A percentile compares a stretch with the other conserved stretches of the same genome.
Evolutionary conservation across 1,140 invertebrate genomes (phyloP).

Genomic region (Drosophila kurseongensis): DNA sequence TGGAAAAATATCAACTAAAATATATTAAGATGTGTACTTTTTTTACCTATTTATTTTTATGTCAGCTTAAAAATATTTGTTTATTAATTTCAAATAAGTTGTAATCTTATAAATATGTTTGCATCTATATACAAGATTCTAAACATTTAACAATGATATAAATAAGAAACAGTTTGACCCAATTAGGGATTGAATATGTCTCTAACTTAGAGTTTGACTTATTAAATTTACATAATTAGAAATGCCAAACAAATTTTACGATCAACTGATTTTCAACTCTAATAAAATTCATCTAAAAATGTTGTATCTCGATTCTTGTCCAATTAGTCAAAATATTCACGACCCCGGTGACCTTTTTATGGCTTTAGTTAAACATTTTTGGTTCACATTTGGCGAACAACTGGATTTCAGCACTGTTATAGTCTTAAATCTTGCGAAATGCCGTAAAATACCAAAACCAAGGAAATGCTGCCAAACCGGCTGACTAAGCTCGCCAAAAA

Average conservation of each 20-base stretch:
- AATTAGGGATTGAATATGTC: neutral
- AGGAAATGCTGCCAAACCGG: constrained; percentile 80
- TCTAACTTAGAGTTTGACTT: neutral
- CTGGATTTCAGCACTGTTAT: constrained; percentile 11
- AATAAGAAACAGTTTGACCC: neutral
- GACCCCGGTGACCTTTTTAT: constrained; percentile 42
- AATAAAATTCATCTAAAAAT: neutral
- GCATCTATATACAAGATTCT: too few relatives aligned
- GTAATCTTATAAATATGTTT: too few relatives aligned
- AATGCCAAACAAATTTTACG: neutral
- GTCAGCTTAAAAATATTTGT: too few relatives aligned
- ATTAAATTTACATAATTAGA: neutral
- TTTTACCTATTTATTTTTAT: too few relatives aligned
- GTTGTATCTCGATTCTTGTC: neutral
- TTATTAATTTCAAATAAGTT: too few relatives aligned
- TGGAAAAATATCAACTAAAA: too few relatives aligned
- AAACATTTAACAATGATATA: too few relatives aligned
- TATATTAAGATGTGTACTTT: too few relatives aligned
- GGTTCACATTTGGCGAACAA: constrained; percentile 17
- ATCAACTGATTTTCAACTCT: neutral
- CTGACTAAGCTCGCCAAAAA: constrained; percentile 60
- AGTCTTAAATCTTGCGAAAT: constrained; percentile 47
- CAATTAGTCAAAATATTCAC: constrained; percentile 15
- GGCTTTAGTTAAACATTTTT: constrained; percentile 6
- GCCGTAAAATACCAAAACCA: constrained; percentile 41